Evolutionary conservation across 2,888 invertebrate genomes (phyloP).

Genomic region (Laspeyria flexula): DNA sequence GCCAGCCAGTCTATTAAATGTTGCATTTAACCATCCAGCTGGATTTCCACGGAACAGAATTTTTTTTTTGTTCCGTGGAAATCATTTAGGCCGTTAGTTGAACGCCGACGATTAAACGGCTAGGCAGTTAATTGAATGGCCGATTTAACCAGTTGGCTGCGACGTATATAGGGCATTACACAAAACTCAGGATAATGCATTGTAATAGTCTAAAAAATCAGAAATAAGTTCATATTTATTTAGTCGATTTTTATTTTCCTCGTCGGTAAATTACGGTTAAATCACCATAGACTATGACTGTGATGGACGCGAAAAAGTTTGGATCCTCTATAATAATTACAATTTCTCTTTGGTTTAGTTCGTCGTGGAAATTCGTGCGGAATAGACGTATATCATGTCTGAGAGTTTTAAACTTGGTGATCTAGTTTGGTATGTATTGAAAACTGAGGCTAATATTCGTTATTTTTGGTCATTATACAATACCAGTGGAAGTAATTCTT

Average conservation of each 20-base stretch:
- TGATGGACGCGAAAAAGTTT: constrained; percentile 39
- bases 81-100: too few species aligned
- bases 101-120: too few species aligned
- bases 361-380: constrained; percentile 70
- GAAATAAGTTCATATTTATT: too few species aligned
- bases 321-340: constrained; percentile 40
- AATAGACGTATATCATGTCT: constrained; percentile 70
- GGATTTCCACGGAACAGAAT: too few species aligned
- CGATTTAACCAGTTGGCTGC: too few species aligned
- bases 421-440: constrained; percentile 82
- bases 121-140: too few species aligned
- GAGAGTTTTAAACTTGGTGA: constrained; percentile 82
- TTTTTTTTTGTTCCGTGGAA: too few species aligned
- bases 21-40: too few species aligned
- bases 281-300: constrained; percentile 57
- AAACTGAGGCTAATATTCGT: constrained; percentile 41
- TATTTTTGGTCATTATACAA: constrained; percentile 67
- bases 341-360: constrained; percentile 72
- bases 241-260: not conserved
- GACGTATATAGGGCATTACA: too few species aligned
- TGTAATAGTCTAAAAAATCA: too few species aligned
- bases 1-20: too few species aligned
- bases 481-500: constrained; percentile 35
- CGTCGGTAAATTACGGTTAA: constrained; percentile 23
- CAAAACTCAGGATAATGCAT: too few species aligned